Evolutionary conservation across 2,888 invertebrate species (phyloP).

Genomic region (Scaptomyza reducta): DNA sequence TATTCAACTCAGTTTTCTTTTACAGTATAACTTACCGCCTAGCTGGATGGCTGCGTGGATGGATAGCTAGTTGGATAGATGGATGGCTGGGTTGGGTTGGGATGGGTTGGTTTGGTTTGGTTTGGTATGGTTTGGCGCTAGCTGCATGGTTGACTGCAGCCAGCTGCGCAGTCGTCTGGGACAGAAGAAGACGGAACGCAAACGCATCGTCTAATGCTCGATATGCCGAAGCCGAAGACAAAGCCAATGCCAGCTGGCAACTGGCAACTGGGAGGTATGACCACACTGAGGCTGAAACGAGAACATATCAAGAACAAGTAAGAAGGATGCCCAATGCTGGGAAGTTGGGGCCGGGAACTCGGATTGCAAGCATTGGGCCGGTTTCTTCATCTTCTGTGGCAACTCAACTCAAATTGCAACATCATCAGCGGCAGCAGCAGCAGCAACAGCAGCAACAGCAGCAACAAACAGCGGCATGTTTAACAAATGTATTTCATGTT

Average conservation of each 20-base stretch:
- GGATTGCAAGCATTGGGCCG: conserved; percentile 51
- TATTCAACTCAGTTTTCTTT: background rate
- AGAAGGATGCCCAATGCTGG: conserved; percentile 43
- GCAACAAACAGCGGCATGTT: conserved; percentile 56
- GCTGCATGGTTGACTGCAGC: conserved; percentile 70
- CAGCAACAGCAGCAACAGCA: conserved; percentile 1
- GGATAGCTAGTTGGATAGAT: conserved; percentile 33
- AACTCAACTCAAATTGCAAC: conserved; percentile 47
- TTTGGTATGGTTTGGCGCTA: conserved; percentile 53
- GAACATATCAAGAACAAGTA: conserved; percentile 16
- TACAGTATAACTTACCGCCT: conserved; percentile 25
- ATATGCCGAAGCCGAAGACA: conserved; percentile 14
- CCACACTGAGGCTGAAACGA: conserved; percentile 40
- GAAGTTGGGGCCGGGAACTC: conserved; percentile 19
- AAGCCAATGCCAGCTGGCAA: conserved; percentile 4
- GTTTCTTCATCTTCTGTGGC: conserved; percentile 42
- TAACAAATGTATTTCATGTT: conserved; percentile 77
- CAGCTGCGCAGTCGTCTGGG: conserved; percentile 54
- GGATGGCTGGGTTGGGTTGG: conserved; percentile 28
- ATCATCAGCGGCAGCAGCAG: too few species aligned
- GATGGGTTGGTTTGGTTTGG: conserved; percentile 39
- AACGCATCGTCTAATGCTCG: conserved; percentile 27
- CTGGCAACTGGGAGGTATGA: conserved; percentile 60
- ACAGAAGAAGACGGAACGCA: background rate
- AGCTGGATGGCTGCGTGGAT: conserved; percentile 51